Conservation (phyloP, 1,140 invertebrate genomes). For the Cydia pomonella region DNA sequence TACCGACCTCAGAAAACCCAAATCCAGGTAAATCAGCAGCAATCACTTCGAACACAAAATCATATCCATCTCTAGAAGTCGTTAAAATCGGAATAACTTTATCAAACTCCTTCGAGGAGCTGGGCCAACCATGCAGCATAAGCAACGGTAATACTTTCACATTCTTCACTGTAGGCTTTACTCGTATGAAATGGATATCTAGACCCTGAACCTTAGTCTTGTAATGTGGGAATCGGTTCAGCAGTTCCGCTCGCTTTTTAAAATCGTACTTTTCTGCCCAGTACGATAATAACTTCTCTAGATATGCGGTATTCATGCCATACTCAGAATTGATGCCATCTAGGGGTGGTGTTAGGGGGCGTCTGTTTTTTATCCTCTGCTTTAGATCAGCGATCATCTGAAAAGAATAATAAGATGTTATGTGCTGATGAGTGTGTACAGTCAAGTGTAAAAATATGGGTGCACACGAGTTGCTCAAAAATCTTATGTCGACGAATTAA, state of each 20-base stretch:
- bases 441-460: too few relatives aligned
- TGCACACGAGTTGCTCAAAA: too few relatives aligned
- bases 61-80: constrained; percentile 79
- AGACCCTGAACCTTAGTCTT: constrained; percentile 87
- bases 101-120: constrained; percentile 93
- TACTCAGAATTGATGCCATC: constrained; percentile 87
- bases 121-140: constrained; percentile 96
- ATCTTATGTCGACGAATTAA: too few relatives aligned
- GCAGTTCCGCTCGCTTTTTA: constrained; percentile 82
- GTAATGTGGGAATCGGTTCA: constrained; percentile 89
- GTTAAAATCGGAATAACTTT: constrained; percentile 89
- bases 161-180: constrained; percentile 71
- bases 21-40: constrained; percentile 92
- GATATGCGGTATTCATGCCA: constrained; percentile 87
- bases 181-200: constrained; percentile 88
- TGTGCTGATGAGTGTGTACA: constrained; percentile 20
- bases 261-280: constrained; percentile 90
- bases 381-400: constrained; percentile 85
- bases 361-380: constrained; percentile 81
- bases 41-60: constrained; percentile 91
- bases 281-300: constrained; percentile 85
- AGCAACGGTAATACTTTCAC: constrained; percentile 86
- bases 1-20: constrained; percentile 88
- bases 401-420: constrained; percentile 42
- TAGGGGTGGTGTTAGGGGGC: constrained; percentile 82